Conservation (phyloP, 2,888 invertebrate genomes). For the Trisateles emortualis region DNA sequence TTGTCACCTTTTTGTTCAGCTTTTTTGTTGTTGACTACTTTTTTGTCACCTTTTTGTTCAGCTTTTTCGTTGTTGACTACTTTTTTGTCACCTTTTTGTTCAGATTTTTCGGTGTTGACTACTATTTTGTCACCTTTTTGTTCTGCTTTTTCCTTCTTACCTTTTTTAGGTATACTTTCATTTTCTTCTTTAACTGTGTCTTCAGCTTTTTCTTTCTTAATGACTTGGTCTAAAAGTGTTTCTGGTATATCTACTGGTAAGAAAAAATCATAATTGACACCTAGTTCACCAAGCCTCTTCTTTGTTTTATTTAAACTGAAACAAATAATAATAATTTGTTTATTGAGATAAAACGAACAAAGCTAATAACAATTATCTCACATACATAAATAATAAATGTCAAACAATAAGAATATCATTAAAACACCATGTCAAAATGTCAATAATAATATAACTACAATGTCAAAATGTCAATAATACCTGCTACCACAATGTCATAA, state of each 20-base stretch:
- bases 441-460: too few species aligned
- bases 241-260: slow-evolving; percentile 81
- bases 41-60: slow-evolving; percentile 22
- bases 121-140: too few species aligned
- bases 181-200: slow-evolving; percentile 35
- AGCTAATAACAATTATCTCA: not conserved
- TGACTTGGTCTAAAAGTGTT: slow-evolving; percentile 48
- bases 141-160: slow-evolving; percentile 29
- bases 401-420: too few species aligned
- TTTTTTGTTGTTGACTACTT: slow-evolving; percentile 23
- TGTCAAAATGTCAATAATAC: too few species aligned
- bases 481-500: too few species aligned
- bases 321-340: too few species aligned
- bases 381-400: too few species aligned
- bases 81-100: slow-evolving; percentile 22
- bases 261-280: slow-evolving; percentile 84
- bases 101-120: too few species aligned
- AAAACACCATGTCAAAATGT: too few species aligned
- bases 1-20: slow-evolving; percentile 19
- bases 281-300: slow-evolving; percentile 76
- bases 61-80: slow-evolving; percentile 23
- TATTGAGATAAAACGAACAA: not conserved
- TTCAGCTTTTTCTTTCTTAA: slow-evolving; percentile 40
- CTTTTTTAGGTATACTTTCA: slow-evolving; percentile 22
- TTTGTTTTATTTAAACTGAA: slow-evolving; percentile 78